Conservation (phyloP, 2,888 invertebrate species). For the Lysandra coridon region DNA sequence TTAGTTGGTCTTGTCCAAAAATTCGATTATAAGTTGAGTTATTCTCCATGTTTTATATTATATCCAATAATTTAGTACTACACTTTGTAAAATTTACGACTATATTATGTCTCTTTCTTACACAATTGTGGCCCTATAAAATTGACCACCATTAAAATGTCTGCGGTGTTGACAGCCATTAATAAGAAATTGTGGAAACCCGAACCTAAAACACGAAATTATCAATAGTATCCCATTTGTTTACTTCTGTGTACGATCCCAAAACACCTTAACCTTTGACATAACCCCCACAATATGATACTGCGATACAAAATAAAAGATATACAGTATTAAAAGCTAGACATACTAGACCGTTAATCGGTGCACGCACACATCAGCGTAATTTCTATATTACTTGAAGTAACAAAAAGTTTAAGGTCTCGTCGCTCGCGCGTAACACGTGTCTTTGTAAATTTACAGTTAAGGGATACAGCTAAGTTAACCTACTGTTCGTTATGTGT, state of each 20-base stretch:
- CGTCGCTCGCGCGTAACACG: too few relatives aligned
- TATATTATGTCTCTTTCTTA: too few relatives aligned
- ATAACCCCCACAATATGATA: slow-evolving; percentile 37
- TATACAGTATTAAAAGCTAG: neutral
- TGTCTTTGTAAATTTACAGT: neutral
- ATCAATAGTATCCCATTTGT: slow-evolving; percentile 17
- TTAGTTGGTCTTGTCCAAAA: too few relatives aligned
- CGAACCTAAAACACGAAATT: neutral
- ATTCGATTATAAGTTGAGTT: too few relatives aligned
- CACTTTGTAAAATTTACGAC: too few relatives aligned
- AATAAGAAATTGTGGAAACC: neutral
- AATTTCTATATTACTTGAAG: too few relatives aligned
- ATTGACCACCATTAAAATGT: neutral
- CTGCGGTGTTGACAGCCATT: neutral
- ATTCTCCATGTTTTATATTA: too few relatives aligned
- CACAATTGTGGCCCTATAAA: too few relatives aligned
- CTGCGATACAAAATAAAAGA: neutral
- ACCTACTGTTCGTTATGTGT: neutral
- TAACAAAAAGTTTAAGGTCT: too few relatives aligned
- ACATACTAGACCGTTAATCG: neutral
- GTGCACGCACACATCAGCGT: neutral
- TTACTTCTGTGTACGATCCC: slow-evolving; percentile 5
- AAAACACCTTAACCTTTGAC: slow-evolving; percentile 56
- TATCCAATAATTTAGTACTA: too few relatives aligned
- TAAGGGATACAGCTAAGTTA: neutral